A percentile compares a stretch with the other conserved stretches of the same genome.
These are phyloP conservation scores for Brachynemurus nebulosus DNA, from an alignment of 2,888 invertebrate genomes.

Conservation along the genomic window DNA sequence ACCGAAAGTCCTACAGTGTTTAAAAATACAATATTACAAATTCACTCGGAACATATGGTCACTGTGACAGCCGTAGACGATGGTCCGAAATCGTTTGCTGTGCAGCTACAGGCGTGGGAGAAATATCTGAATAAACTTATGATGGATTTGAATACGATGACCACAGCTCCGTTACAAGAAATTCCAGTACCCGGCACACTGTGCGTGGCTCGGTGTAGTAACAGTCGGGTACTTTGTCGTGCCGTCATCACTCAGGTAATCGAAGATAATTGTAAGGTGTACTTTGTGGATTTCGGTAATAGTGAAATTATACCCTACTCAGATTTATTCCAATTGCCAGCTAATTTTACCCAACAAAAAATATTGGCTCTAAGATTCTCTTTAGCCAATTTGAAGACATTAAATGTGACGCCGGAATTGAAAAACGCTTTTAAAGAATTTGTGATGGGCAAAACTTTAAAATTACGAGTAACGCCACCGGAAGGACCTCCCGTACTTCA, in stretches of 20 bases:
- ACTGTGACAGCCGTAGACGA: constrained; percentile 66
- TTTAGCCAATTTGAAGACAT: constrained; percentile 49
- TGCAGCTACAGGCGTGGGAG: constrained; percentile 50
- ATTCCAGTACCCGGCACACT: constrained; percentile 62
- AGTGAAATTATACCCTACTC: constrained; percentile 55
- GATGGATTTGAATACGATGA: constrained; percentile 52
- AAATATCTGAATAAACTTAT: constrained; percentile 51
- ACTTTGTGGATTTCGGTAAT: constrained; percentile 71
- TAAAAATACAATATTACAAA: constrained; percentile 37
- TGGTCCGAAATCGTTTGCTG: constrained; percentile 63
- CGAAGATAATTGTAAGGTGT: constrained; percentile 57
- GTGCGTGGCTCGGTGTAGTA: constrained; percentile 58
- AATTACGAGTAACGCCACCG: constrained; percentile 50
- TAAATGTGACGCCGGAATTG: constrained; percentile 39
- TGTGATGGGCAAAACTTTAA: constrained; percentile 46
- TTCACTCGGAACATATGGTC: constrained; percentile 48
- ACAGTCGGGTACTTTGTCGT: constrained; percentile 54
- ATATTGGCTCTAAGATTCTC: constrained; percentile 65
- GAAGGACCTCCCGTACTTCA: constrained; percentile 60
- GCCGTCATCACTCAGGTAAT: constrained; percentile 63
- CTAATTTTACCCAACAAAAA: constrained; percentile 53
- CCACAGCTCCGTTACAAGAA: constrained; percentile 43
- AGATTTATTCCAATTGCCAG: constrained; percentile 61
- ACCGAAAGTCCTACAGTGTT: constrained; percentile 37
- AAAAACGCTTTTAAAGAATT: constrained; percentile 58